Percentiles rank a stretch among this genome's conserved stretches.
These are phyloP conservation scores for Drosophila rellima DNA, from an alignment of 2,888 invertebrate species.

Conservation along the genomic window DNA sequence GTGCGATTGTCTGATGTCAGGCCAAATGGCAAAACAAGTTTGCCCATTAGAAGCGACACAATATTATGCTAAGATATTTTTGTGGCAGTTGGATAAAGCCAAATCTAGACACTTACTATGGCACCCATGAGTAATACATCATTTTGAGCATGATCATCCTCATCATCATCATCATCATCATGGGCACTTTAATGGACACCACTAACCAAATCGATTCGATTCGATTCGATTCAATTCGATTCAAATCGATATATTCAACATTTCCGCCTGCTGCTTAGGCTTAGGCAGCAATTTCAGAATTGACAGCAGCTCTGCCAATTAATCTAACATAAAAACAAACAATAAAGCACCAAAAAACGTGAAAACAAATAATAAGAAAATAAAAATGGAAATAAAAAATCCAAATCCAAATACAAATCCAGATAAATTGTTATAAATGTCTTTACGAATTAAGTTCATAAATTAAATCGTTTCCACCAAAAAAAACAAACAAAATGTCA, in stretches of 20 bases:
- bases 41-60: conserved; percentile 57
- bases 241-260: conserved; percentile 30
- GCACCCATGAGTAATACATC: conserved; percentile 47
- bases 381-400: conserved; percentile 1
- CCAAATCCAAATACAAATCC: conserved; percentile 49
- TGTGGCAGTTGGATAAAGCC: conserved; percentile 22
- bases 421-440: conserved; percentile 79
- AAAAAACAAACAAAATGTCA: conserved; percentile 43
- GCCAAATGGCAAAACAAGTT: conserved; percentile 59
- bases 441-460: conserved; percentile 74
- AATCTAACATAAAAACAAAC: conserved; percentile 59
- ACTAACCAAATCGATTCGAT: conserved; percentile 21
- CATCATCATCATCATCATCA: conserved; percentile 7
- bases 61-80: neutral
- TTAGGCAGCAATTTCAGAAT: conserved; percentile 58
- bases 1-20: conserved; percentile 24
- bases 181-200: conserved; percentile 47
- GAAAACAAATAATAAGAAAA: no score
- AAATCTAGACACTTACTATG: conserved; percentile 24
- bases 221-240: conserved; percentile 19
- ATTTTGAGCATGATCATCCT: conserved; percentile 14
- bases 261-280: conserved; percentile 76
- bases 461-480: conserved; percentile 58
- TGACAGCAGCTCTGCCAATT: conserved; percentile 71
- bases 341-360: conserved; percentile 8